These are phyloP conservation scores for Drosophila teissieri DNA, from an alignment of 1,140 invertebrate species.

Conservation along the genomic window DNA sequence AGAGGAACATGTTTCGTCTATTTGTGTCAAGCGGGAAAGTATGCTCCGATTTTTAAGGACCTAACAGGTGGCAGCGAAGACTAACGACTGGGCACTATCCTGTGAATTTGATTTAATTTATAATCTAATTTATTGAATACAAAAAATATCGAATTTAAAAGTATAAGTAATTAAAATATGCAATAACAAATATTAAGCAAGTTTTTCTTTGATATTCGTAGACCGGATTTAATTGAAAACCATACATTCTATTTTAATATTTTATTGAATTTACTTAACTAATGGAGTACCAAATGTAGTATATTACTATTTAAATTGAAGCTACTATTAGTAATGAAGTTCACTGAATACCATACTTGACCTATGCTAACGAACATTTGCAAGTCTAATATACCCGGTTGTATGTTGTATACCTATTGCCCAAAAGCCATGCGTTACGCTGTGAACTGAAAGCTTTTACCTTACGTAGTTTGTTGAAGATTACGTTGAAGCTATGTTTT, in stretches of 20 bases:
- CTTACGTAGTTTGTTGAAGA: slow-evolving; percentile 13
- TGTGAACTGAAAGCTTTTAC: slow-evolving; percentile 17
- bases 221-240: too few species aligned
- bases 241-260: too few species aligned
- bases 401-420: not conserved
- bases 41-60: slow-evolving; percentile 26
- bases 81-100: not conserved
- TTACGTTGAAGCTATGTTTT: slow-evolving; percentile 15
- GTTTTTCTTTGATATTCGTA: too few species aligned
- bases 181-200: too few species aligned
- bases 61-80: slow-evolving; percentile 33
- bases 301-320: too few species aligned
- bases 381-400: slow-evolving; percentile 15
- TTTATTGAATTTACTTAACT: too few species aligned
- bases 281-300: not conserved
- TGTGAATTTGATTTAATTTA: not conserved
- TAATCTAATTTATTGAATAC: too few species aligned
- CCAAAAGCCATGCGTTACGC: slow-evolving; percentile 13
- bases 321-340: too few species aligned
- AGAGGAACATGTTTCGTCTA: slow-evolving; percentile 37
- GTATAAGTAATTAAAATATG: too few species aligned
- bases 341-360: not conserved
- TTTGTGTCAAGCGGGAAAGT: slow-evolving; percentile 43
- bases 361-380: not conserved
- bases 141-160: too few species aligned